Conservation (phyloP, 2,113 vertebrate species). For the Phyllostomus discolor region DNA sequence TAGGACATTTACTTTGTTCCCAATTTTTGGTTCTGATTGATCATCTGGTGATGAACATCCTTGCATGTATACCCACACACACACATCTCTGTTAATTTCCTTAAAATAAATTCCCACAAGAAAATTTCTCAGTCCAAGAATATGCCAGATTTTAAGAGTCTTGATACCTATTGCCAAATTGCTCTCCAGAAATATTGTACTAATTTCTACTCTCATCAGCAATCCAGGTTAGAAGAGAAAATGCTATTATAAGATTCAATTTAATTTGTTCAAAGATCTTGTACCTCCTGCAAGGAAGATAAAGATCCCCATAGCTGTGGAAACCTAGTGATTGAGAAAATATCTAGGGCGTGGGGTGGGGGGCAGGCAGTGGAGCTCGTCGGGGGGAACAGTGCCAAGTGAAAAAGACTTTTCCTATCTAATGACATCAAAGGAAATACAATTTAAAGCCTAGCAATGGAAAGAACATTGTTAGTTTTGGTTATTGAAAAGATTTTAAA, state of each 20-base stretch:
- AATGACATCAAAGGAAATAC: slow-evolving; percentile 51
- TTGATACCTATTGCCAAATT: slow-evolving; percentile 37
- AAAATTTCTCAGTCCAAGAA: not conserved
- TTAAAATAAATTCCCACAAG: slow-evolving; percentile 30
- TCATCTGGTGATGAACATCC: not conserved
- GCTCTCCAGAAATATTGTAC: slow-evolving; percentile 46
- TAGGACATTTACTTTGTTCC: not conserved
- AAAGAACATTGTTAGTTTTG: slow-evolving; percentile 30
- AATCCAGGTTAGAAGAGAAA: slow-evolving; percentile 29
- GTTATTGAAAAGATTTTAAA: slow-evolving; percentile 38
- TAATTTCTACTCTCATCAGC: slow-evolving; percentile 41
- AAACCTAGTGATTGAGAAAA: slow-evolving; percentile 12
- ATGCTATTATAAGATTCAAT: slow-evolving; percentile 45
- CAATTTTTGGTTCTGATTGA: not conserved
- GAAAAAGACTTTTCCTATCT: slow-evolving; percentile 31
- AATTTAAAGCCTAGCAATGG: slow-evolving; percentile 4
- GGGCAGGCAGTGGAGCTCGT: too few relatives aligned
- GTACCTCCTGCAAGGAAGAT: slow-evolving; percentile 39
- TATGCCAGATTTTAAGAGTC: slow-evolving; percentile 32
- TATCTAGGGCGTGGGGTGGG: too few relatives aligned
- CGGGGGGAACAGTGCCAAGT: not conserved
- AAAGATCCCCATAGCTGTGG: slow-evolving; percentile 20
- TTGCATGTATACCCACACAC: not conserved
- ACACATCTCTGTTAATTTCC: slow-evolving; percentile 12
- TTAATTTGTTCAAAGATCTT: slow-evolving; percentile 62